Evolutionary conservation across 1,140 invertebrate species (phyloP), one percentile per base, ranked within the genome.

Genomic region (Aphelenchoides avenae): DNA sequence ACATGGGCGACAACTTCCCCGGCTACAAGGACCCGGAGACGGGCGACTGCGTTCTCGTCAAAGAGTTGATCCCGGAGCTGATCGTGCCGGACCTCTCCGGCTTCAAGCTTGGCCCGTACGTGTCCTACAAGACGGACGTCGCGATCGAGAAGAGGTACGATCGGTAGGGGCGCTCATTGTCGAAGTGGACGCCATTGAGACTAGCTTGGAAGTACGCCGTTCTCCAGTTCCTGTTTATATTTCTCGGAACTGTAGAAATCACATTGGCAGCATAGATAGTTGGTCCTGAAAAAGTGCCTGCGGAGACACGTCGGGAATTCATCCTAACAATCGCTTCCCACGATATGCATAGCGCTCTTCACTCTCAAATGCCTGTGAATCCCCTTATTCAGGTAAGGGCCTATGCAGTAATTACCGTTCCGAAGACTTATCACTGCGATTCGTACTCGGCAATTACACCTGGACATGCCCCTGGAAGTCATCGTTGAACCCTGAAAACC

Each of bases 21-120:
- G 74, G 74, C 44, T 76, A 55, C 42, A 42, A 49, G 5, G 72
- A 76, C 50, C 53, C 60, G 11, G 46, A 37, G 4, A 76, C 61
- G 20, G 78, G 84, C 39, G 82, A 82, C 15, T 88, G 83, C 77
- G 78, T 85, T 3, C 58, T 68, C 37, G 71, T 94, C 15, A 85
- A 86, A 15, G 91, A 95, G 83, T 89, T 87, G 85, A 85, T 91
- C 60, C 89, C 91, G 9, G 87, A 94, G 76, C 72, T 95, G 13
- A 85, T 96, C 57, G 91, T 95, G 15, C 92, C 92, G 1, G 85
- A 93, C 76, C 79, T 96, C 3, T 85, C 83, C 64, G 84, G 81
- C 59, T 85, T 83, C 44, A 77, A 85, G 79, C 79, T 96, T 24
- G 92, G 91, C 78, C 89, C 92, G 0, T 96, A 96, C 74, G 91